Evolutionary conservation across 2,113 vertebrate species (phyloP), one percentile per base, ranked within the genome.

Genomic region (Ceuthmochares aereus): DNA sequence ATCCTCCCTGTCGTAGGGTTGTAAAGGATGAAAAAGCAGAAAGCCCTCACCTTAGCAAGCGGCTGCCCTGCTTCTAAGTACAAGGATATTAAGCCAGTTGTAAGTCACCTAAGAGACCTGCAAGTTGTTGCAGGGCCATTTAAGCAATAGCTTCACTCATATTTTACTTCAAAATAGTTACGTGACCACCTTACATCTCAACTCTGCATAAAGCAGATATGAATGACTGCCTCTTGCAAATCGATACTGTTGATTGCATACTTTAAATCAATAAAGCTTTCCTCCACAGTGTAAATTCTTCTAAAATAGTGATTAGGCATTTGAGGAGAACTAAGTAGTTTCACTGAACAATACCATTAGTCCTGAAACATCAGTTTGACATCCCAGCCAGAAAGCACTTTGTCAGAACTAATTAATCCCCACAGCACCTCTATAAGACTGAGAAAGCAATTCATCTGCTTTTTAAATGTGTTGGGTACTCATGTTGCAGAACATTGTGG

Each of bases 401-500:
- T 78, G 82, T 96, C 89, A 97, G 84, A 93, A 93, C 66, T 93
- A 97, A 95, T 96, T 96, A 96, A 95, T 96, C 95, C 91, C 91
- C 90, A 93, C 87, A 87, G 94, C 74, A 91, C 70, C 94, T 91
- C 77, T 45, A 2, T 29, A 68, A 93, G 66, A 95, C 21, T 58
- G 70, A 84, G 77, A 91, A 87, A 60, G 56, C 87, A 95, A 96
- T 94, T 96, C 49, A 94, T 97, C 91, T 84, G 77, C 58, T 89
- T 93, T 91, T 84, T 19, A 92, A 89, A 91, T 68, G 66, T 69
- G 77, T 81, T 85, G 77, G 91, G 87, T 94, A 93, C 59, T 95
- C 89, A 63, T n/a, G 70, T 45, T 82, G 77, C 62, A 89, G 76
- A 97, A 90, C 78, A 68, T 82, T 1, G 4, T 82, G 93, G 82